Evolutionary conservation across 2,797 vertebrate species (phyloP).

Genomic region (Paramormyrops hopkinsi): DNA sequence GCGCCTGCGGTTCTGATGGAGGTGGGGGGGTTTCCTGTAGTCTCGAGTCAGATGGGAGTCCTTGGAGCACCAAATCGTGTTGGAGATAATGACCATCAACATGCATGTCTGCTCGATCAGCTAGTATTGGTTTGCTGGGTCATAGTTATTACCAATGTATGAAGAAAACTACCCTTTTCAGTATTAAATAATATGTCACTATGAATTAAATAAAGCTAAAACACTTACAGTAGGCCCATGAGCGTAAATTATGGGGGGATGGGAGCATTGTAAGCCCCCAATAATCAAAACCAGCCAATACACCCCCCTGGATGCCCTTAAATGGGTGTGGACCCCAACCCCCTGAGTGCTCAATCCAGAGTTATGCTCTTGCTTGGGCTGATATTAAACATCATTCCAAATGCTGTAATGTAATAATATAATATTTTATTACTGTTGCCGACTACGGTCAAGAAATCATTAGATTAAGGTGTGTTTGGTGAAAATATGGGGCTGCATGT

Average conservation of each 20-base stretch:
- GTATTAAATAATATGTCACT: neutral
- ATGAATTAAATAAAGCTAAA: neutral
- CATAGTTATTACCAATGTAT: constrained; percentile 30
- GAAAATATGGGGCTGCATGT: neutral
- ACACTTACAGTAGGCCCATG: neutral
- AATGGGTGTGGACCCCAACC: neutral
- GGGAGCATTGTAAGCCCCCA: neutral
- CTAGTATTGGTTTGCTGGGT: neutral
- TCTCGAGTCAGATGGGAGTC: constrained; percentile 36
- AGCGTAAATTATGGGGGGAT: neutral
- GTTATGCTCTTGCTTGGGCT: neutral
- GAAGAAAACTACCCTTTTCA: neutral
- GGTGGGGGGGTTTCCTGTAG: neutral
- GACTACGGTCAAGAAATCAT: neutral
- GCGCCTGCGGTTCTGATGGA: neutral
- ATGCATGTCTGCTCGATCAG: neutral
- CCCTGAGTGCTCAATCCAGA: neutral
- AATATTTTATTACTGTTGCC: neutral
- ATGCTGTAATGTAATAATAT: neutral
- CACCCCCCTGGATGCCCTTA: neutral
- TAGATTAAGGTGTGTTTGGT: neutral
- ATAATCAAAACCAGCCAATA: neutral
- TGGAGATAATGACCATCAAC: constrained; percentile 41
- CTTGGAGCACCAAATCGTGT: constrained; percentile 39
- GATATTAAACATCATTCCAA: constrained; percentile 2